Conservation (phyloP, 2,797 vertebrate species). For the Poeciliopsis paucimaculata region DNA sequence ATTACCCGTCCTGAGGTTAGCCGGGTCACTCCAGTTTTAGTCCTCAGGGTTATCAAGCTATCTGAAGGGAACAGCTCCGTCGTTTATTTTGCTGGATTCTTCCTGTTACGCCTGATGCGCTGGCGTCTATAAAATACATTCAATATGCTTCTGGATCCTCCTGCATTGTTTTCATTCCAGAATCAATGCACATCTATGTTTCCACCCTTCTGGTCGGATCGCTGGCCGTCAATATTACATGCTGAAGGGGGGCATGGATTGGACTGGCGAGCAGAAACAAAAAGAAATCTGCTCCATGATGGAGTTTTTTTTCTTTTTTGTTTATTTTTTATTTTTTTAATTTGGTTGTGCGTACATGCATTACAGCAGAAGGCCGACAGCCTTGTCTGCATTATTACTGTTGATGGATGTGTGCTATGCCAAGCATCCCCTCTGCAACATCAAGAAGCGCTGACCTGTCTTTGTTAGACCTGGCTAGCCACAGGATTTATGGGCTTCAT, state of each 20-base stretch:
- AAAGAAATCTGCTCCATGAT: conserved; percentile 31
- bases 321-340: conserved; percentile 26
- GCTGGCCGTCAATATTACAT: conserved; percentile 35
- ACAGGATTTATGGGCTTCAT: conserved; percentile 79
- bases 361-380: conserved; percentile 46
- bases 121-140: conserved; percentile 66
- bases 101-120: conserved; percentile 42
- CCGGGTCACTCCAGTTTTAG: conserved; percentile 45
- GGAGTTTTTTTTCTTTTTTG: neutral
- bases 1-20: conserved; percentile 53
- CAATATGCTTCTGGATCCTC: conserved; percentile 49
- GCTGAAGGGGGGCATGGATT: conserved; percentile 38
- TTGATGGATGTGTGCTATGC: conserved; percentile 79
- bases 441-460: conserved; percentile 73
- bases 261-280: conserved; percentile 37
- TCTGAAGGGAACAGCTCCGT: conserved; percentile 34
- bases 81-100: conserved; percentile 31
- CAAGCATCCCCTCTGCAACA: conserved; percentile 65
- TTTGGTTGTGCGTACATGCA: conserved; percentile 21
- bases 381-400: conserved; percentile 67
- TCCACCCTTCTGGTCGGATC: conserved; percentile 55
- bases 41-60: conserved; percentile 49
- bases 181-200: conserved; percentile 76
- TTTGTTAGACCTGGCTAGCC: conserved; percentile 76
- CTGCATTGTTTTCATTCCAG: conserved; percentile 61